Base-by-base conservation (phyloP, 2,797 vertebrate species). In the Gallinago solitaria region DNA sequence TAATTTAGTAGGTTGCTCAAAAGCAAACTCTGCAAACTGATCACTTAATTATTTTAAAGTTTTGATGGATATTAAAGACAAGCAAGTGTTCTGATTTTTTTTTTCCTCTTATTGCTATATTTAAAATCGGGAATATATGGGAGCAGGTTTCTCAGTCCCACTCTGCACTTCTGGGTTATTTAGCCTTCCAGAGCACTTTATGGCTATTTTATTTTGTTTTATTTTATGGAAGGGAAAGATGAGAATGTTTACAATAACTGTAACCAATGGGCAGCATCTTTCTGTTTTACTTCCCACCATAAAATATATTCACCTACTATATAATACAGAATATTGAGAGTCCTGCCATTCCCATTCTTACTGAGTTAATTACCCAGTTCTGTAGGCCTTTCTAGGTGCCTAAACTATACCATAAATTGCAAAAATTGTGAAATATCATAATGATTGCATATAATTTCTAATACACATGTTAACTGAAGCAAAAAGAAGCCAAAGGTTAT, bases 171-270 rank as follows among this genome's bases (percentile, higher is more conserved):
- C 94, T 47, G 68, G 73, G 69, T 92, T 91, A 85, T 59, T 69
- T 87, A 80, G 73, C 83, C 91, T 97, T 95, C 83, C 71, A 60
- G 81, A 90, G 93, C 95, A 97, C 96, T 97, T 97, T 92, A 96
- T 64, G n/a, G 87, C 87, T 95, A 90, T 94, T 95, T 68, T 83
- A 41, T 91, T 88, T 93, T 77, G 28, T 16, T 91, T 60, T 78
- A 33, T 76, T 65, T 47, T 88, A n/a, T 77, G 87, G 90, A 95
- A 94, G 71, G 77, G 85, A 75, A 90, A 82, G 76, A 95, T 75
- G 24, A 83, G 88, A 77, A 86, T 71, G 48, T 93, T 89, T 96
- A 89, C 83, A 77, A 12, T 68, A 78, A 83, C 73, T 89, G 21
- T 81, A 48, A 79, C 81, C 12, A 28, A 90, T 73, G 47, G 74